Conservation (phyloP, 2,797 vertebrate genomes). For the Sphenopsis melanotis region DNA sequence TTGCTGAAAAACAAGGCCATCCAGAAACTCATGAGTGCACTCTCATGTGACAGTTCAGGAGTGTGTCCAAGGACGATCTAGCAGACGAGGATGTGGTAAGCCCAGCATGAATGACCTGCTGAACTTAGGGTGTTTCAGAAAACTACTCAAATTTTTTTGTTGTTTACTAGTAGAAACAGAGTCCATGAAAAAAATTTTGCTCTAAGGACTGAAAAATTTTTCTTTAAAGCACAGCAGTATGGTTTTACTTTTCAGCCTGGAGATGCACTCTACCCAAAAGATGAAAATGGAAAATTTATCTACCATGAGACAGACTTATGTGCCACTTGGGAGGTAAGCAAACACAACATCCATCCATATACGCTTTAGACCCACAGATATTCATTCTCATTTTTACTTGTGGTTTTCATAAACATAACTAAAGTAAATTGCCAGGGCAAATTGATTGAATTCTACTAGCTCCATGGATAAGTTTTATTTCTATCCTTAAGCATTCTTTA, state of each 20-base stretch:
- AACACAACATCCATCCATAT: background rate
- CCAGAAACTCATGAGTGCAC: background rate
- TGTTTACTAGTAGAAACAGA: background rate
- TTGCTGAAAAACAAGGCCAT: background rate
- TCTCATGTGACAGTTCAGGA: constrained; percentile 4
- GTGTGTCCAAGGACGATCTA: background rate
- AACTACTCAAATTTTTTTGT: background rate
- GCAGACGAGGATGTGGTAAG: constrained; percentile 3
- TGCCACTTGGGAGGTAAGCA: constrained; percentile 92
- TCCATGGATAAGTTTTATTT: background rate
- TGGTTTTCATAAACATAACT: background rate
- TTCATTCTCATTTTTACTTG: background rate
- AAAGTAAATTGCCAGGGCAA: background rate
- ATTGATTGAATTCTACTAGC: background rate
- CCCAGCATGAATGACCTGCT: background rate
- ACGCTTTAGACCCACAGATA: background rate
- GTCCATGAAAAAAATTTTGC: background rate
- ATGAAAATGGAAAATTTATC: constrained; percentile 83
- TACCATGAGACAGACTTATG: constrained; percentile 87
- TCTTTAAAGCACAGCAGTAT: background rate
- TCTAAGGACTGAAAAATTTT: background rate
- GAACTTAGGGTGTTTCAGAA: background rate
- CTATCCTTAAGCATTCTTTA: background rate
- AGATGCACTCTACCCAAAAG: constrained; percentile 80
- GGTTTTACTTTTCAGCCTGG: constrained; percentile 82